These are phyloP conservation scores for Iselma pallidipennis DNA, from an alignment of 2,888 invertebrate genomes.

Conservation along the genomic window DNA sequence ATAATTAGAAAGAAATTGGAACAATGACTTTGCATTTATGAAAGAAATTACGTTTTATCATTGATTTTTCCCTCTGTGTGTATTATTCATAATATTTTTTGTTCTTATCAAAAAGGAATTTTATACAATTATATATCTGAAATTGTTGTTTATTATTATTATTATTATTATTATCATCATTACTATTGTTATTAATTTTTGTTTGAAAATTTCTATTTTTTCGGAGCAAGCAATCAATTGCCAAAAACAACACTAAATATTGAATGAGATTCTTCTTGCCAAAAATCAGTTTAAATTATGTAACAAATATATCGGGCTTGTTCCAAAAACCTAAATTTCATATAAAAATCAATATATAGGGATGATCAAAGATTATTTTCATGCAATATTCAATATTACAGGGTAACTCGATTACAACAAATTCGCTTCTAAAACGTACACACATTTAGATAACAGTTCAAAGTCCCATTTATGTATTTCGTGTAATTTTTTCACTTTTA, in stretches of 20 bases:
- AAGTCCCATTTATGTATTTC: no score
- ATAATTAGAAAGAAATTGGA: background rate
- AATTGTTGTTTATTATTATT: no score
- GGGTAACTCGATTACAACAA: no score
- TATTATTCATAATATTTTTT: no score
- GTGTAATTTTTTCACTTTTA: no score
- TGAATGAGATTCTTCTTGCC: conserved; percentile 15
- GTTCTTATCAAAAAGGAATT: no score
- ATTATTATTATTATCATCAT: no score
- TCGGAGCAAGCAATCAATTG: background rate
- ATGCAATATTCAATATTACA: no score
- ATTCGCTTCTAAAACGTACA: no score
- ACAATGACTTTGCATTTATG: background rate
- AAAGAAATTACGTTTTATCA: no score
- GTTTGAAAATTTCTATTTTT: background rate
- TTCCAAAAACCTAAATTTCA: background rate
- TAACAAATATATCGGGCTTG: background rate
- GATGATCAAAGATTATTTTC: background rate
- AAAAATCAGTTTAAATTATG: conserved; percentile 3
- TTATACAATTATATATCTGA: background rate
- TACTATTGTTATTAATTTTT: background rate
- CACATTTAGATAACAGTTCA: no score
- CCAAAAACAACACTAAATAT: conserved; percentile 14
- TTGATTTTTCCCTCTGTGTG: no score
- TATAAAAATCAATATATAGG: background rate